Evolutionary conservation across 2,797 vertebrate species (phyloP), one percentile per base, ranked within the genome.

Genomic region (Erpetoichthys calabaricus): DNA sequence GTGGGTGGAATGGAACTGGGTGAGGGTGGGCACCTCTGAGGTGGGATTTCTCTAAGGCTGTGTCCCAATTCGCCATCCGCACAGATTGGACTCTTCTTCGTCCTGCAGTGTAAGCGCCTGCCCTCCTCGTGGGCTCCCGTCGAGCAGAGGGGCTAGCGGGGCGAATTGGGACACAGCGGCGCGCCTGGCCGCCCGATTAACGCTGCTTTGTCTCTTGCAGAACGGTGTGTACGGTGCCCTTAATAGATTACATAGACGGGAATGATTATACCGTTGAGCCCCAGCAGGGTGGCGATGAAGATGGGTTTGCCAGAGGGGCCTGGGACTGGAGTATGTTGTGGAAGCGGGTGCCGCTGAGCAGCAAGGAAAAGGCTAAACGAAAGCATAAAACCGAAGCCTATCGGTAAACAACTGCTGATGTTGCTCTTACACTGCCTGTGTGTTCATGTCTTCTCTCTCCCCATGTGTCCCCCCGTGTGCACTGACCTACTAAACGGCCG

Each of bases 241-340:
- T 99, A 80, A 96, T 98, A 96, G 96, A 99, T 89, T 99, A 98
- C 85, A 95, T 98, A 92, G 91, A 98, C 81, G 96, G 94, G 79
- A 95, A 92, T 86, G 90, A 93, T 80, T 98, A 95, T 90, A 95
- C 78, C 81, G 86, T 93, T 87, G 94, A 97, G 80, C 89, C 96
- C 9, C 93, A 99, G 80, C 96, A 98, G 86, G 96, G 96, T 63
- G 96, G 95, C 62, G 95, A 99, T 70, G 91, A 97, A 81, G 93
- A 99, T 73, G 94, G 94, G 59, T 87, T 97, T 87, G 92, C 95
- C 80, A 80, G 94, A 78, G 95, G 94, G 75, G 92, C 94, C 65
- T 99, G 96, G 95, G 92, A 97, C 75, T 99, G 95, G 95, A 98
- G 92, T 74, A 87, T 99, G 74, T 88, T 99, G 5, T 98, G 94